A percentile compares a stretch with the other conserved stretches of the same genome.
These are phyloP conservation scores for Lophotis ruficrista DNA, from an alignment of 2,113 vertebrate species.

Conservation along the genomic window DNA sequence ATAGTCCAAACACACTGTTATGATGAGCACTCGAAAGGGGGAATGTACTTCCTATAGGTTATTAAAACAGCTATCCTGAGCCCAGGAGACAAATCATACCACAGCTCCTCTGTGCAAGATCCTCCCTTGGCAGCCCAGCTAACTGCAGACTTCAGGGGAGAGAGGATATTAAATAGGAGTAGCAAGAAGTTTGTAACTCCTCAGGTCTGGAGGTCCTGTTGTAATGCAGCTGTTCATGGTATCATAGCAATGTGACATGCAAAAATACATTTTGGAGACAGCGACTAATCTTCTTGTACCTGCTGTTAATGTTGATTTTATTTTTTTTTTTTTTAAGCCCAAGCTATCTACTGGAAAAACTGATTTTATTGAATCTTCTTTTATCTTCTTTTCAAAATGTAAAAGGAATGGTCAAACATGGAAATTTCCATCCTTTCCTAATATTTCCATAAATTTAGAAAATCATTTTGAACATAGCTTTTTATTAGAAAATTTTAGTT, in stretches of 20 bases:
- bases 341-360: background rate
- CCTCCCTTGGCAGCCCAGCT: background rate
- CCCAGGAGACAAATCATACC: background rate
- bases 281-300: background rate
- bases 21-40: background rate
- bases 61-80: background rate
- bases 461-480: fast-evolving
- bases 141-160: background rate
- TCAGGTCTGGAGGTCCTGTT: background rate
- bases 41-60: background rate
- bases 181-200: background rate
- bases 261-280: background rate
- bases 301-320: background rate
- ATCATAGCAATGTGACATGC: background rate
- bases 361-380: background rate
- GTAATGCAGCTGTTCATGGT: background rate
- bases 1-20: background rate
- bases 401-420: background rate
- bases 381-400: background rate
- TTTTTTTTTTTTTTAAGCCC: background rate
- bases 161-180: background rate
- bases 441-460: background rate
- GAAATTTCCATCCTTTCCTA: background rate
- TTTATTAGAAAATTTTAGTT: background rate
- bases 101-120: background rate